A percentile compares a stretch with the other conserved stretches of the same genome.
phyloP scores from a whole-genome alignment of 2,113 vertebrate species.

The Hyperopisus bebe region DNA sequence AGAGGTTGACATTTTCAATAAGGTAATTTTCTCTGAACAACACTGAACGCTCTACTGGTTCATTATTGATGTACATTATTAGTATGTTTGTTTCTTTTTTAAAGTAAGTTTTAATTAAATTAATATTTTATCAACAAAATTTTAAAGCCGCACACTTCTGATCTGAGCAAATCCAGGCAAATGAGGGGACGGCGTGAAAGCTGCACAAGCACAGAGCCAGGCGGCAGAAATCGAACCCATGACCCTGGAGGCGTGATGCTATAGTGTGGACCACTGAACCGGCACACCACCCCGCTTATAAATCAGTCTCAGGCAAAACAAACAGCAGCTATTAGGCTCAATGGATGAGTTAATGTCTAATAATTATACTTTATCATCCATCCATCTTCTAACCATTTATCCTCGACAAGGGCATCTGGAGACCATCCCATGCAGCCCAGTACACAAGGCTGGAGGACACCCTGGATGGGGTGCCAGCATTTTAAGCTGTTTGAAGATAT shows the following conservation, averaged over 20 bases:
- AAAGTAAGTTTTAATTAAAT: neutral
- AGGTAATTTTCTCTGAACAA: neutral
- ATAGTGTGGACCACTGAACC: neutral
- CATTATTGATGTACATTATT: neutral
- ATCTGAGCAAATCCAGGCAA: neutral
- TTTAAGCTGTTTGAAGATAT: neutral
- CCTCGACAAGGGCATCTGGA: neutral
- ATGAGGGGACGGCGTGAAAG: neutral
- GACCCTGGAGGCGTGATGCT: neutral
- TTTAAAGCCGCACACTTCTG: neutral
- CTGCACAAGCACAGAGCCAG: neutral
- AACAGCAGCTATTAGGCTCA: neutral
- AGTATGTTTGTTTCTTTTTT: neutral
- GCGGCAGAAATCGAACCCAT: neutral
- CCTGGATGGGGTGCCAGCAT: neutral
- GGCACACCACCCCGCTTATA: neutral
- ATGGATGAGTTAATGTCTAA: neutral
- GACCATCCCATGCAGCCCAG: neutral
- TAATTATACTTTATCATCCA: neutral
- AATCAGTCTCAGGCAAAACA: neutral
- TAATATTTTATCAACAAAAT: neutral
- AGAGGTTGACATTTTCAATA: neutral
- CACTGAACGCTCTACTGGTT: neutral
- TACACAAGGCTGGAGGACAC: neutral
- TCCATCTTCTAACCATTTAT: neutral